These are phyloP conservation scores for Bombus haemorrhoidalis DNA, from an alignment of 1,140 invertebrate genomes.

Conservation along the genomic window DNA sequence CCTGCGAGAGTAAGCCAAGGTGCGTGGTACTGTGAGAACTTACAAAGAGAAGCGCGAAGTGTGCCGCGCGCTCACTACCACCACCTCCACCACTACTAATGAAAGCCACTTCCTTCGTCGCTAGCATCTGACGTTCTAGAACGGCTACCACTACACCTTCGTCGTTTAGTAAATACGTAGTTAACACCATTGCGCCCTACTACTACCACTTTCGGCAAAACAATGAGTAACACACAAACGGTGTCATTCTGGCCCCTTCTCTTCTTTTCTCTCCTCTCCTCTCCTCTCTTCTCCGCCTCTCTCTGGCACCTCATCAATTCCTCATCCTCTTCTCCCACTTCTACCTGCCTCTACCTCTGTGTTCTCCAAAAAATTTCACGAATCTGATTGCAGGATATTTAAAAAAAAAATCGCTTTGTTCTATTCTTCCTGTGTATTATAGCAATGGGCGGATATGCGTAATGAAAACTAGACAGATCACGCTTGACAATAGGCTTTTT, in stretches of 20 bases:
- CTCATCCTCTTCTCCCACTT: constrained; percentile 2
- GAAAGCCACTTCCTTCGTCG: constrained; percentile 64
- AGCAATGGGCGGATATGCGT: too few species aligned
- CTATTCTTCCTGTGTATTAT: not conserved
- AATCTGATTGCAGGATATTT: not conserved
- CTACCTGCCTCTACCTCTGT: not conserved
- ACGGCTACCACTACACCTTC: constrained; percentile 52
- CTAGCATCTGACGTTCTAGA: constrained; percentile 59
- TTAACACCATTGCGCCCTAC: constrained; percentile 58
- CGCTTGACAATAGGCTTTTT: not conserved
- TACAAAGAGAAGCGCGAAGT: constrained; percentile 64
- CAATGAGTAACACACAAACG: constrained; percentile 63
- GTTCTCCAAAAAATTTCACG: constrained; percentile 2
- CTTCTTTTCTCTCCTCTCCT: constrained; percentile 4
- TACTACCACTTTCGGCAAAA: constrained; percentile 45
- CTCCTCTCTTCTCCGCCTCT: not conserved
- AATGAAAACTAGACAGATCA: not conserved
- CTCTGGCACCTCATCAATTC: constrained; percentile 8
- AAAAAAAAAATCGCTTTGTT: not conserved
- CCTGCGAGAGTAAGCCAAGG: constrained; percentile 55
- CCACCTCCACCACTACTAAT: constrained; percentile 61
- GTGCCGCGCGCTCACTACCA: constrained; percentile 60
- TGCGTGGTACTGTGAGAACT: constrained; percentile 57
- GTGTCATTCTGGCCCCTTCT: constrained; percentile 55
- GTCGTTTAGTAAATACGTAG: constrained; percentile 57